A percentile compares a stretch with the other conserved stretches of the same genome.
Conservation (phyloP, 1,140 invertebrate genomes). For the Scaptomyza pallida region DNA sequence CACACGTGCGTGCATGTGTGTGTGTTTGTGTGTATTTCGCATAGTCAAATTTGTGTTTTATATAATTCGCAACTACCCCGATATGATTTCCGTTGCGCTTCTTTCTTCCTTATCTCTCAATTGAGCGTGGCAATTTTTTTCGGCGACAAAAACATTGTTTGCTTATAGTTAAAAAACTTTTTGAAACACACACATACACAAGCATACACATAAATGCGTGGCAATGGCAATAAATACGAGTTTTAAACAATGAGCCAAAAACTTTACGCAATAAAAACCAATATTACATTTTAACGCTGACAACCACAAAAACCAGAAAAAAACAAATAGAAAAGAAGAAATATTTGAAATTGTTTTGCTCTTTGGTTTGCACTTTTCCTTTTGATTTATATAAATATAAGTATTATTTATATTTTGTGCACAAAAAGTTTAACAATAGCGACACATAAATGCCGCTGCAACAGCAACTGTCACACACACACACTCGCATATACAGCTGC, state of each 20-base stretch:
- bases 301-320: slow-evolving; percentile 20
- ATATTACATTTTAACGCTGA: slow-evolving; percentile 48
- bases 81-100: slow-evolving; percentile 66
- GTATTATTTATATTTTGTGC: slow-evolving; percentile 9
- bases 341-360: slow-evolving; percentile 8
- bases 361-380: slow-evolving; percentile 6
- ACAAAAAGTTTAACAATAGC: slow-evolving; percentile 36
- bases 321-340: slow-evolving; percentile 12
- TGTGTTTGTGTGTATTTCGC: slow-evolving; percentile 32
- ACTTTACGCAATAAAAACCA: slow-evolving; percentile 52
- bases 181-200: too few species aligned
- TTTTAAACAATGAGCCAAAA: slow-evolving; percentile 52
- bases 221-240: slow-evolving; percentile 44
- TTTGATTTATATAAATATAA: slow-evolving; percentile 22
- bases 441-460: slow-evolving; percentile 36
- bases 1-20: slow-evolving; percentile 23
- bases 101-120: slow-evolving; percentile 68
- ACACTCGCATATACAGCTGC: slow-evolving; percentile 21
- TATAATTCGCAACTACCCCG: slow-evolving; percentile 74
- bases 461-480: slow-evolving; percentile 5
- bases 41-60: slow-evolving; percentile 70
- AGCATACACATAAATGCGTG: slow-evolving; percentile 59
- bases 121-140: slow-evolving; percentile 40
- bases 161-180: slow-evolving; percentile 47
- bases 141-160: slow-evolving; percentile 36